Evolutionary conservation across 2,888 invertebrate species (phyloP).

Genomic region (Cryptophagus acutangulus): DNA sequence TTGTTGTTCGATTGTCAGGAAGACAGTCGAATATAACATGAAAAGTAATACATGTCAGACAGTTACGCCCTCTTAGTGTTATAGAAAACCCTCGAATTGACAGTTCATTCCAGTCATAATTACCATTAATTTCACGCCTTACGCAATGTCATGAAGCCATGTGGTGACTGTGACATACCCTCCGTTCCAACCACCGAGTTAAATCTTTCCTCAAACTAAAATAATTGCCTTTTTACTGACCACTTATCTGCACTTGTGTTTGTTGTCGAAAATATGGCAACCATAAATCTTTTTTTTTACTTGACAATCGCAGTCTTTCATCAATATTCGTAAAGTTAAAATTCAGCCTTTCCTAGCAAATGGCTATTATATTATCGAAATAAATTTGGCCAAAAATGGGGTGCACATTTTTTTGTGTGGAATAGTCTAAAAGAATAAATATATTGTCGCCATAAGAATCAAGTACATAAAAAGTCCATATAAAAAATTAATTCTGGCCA

Average conservation of each 20-base stretch:
- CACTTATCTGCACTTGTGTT: too few relatives aligned
- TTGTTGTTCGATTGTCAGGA: neutral
- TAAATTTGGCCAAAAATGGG: too few relatives aligned
- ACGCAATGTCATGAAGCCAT: conserved; percentile 36
- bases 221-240: too few relatives aligned
- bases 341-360: too few relatives aligned
- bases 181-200: conserved; percentile 1
- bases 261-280: too few relatives aligned
- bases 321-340: too few relatives aligned
- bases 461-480: conserved; percentile 37
- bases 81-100: conserved; percentile 45
- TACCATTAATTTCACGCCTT: conserved; percentile 47
- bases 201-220: conserved; percentile 5
- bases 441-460: conserved; percentile 29
- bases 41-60: conserved; percentile 42
- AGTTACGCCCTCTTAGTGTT: conserved; percentile 39
- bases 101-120: conserved; percentile 46
- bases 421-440: conserved; percentile 22
- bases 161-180: conserved; percentile 28
- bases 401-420: too few relatives aligned
- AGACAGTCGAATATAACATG: too few relatives aligned
- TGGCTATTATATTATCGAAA: too few relatives aligned
- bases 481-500: conserved; percentile 37
- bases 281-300: too few relatives aligned
- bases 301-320: too few relatives aligned